phyloP scores from a whole-genome alignment of 2,797 vertebrate genomes.

The Thaleichthys pacificus region DNA sequence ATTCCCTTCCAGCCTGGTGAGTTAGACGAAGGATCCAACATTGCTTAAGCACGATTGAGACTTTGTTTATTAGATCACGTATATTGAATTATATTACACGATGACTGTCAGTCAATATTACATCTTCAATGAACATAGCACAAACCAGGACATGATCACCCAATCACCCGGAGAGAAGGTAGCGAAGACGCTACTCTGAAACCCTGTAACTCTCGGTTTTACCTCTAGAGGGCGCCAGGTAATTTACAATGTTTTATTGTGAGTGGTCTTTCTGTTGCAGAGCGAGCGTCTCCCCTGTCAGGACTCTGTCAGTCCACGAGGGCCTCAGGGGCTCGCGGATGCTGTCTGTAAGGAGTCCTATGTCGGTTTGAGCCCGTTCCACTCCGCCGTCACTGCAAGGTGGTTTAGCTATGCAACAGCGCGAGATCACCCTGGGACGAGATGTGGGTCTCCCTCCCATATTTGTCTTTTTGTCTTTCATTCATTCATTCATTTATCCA shows the following conservation, averaged over 20 bases:
- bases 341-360: no score
- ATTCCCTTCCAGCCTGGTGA: not conserved
- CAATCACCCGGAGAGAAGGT: not conserved
- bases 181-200: no score
- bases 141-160: not conserved
- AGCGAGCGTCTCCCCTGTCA: not conserved
- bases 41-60: not conserved
- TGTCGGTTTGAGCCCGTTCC: no score
- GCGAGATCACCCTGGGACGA: no score
- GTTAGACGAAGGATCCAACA: not conserved
- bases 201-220: not conserved
- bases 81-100: not conserved
- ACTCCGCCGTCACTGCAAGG: no score
- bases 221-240: constrained; percentile 59
- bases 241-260: constrained; percentile 16
- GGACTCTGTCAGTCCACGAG: constrained; percentile 21
- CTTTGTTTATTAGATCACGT: not conserved
- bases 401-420: no score
- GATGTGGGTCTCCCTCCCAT: no score
- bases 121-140: no score
- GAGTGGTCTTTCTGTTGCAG: not conserved
- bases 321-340: constrained; percentile 23
- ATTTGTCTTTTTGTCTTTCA: no score
- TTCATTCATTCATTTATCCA: no score
- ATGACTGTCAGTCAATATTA: not conserved